Evolutionary conservation across 30 jellyfish, hydroid and myxozoan genomes (phyloP).

Genomic region (Rhopilema esculentum): DNA sequence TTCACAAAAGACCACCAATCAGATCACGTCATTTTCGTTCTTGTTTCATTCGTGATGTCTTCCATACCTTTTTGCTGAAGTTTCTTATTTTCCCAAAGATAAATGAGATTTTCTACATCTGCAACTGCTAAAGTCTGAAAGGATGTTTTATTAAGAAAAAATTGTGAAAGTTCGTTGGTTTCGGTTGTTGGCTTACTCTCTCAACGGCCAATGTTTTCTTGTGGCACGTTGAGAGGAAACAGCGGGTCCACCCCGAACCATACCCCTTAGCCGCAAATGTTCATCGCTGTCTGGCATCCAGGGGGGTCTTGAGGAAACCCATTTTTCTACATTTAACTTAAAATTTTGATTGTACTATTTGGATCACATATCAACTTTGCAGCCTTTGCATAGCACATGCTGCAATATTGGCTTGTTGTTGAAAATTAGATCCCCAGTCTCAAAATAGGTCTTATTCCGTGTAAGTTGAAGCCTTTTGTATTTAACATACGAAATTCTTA

Average conservation of each 20-base stretch:
- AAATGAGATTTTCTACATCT: neutral
- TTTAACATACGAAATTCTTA: no score
- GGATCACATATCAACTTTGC: no score
- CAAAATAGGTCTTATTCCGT: no score
- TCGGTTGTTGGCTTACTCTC: neutral
- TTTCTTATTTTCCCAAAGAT: neutral
- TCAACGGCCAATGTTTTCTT: neutral
- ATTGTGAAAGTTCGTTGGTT: neutral
- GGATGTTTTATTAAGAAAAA: neutral
- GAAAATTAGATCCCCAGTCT: no score
- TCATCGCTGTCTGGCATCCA: neutral
- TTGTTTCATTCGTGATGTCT: neutral
- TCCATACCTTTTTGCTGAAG: neutral
- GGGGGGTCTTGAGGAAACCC: no score
- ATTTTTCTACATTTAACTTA: no score
- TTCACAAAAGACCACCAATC: slow-evolving; percentile 45
- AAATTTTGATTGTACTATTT: no score
- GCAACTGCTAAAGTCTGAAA: neutral
- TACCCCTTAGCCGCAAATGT: neutral
- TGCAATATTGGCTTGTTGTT: no score
- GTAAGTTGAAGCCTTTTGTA: no score
- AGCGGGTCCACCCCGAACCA: neutral
- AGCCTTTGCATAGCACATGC: no score
- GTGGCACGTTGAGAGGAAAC: neutral
- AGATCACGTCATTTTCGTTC: slow-evolving; percentile 25